Evolutionary conservation across 1,140 invertebrate genomes (phyloP), one percentile per base, ranked within the genome.

Genomic region (Ericerus pela): DNA sequence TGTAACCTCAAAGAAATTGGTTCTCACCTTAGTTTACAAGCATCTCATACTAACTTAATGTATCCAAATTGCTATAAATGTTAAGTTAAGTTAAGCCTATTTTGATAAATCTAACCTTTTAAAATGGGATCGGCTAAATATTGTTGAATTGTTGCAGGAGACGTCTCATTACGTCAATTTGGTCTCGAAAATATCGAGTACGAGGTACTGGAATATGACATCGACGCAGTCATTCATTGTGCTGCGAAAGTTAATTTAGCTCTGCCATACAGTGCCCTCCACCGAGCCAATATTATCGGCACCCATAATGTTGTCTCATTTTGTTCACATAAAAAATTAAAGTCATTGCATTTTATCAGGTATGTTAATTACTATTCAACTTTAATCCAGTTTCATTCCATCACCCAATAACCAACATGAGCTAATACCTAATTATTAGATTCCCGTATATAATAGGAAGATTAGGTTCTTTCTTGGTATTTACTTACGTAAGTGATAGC

Each of bases 191-290:
- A 76, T 37, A 72, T 73, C 30, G 67, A 73, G 36, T 75, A 72
- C 58, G 65, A 63, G 12, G 70, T 69, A 54, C 59, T 76, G 5
- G 66, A 66, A 53, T 71, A 68, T 20, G 73, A 75, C 43, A 68
- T 75, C 28, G 75, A 76, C 59, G 67, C 70, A 51, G 66, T 76
- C 27, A 70, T 76, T 38, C 75, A 76, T 62, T 68, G 74, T 22
- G 75, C 73, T 14, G 75, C 75, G 24, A 62, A 67, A 47, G 75
- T 76, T 24, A 76, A 76, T 61, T 61, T 76, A 10, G 69, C 71
- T 24, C 73, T 74, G 57, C 73, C 74, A 8, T 76, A 73, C 55
- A 28, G 59, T 66, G 73, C 74, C 16, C 59, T 76, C 12, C 67
- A 72, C 56, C 69, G 67, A 22, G 61, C 70, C 24, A 76, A 76